Evolutionary conservation across 1,140 invertebrate species (phyloP).

Genomic region (Zophobas morio): DNA sequence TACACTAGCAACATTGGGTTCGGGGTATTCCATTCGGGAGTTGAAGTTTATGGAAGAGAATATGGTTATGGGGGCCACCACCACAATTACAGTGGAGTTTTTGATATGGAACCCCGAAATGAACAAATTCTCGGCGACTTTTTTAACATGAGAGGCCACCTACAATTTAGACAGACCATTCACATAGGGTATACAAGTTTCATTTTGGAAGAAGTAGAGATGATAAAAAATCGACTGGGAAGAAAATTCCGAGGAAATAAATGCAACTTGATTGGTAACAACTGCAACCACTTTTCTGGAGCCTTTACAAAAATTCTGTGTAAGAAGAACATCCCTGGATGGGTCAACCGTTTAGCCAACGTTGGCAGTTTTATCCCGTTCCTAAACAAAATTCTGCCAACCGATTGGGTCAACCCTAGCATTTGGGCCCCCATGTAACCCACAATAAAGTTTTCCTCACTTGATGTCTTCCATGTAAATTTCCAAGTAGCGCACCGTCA

Average conservation of each 20-base stretch:
- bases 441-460: conserved; percentile 39
- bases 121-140: conserved; percentile 93
- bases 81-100: conserved; percentile 92
- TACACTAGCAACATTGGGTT: conserved; percentile 96
- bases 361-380: conserved; percentile 98
- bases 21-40: conserved; percentile 98
- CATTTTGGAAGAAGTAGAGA: conserved; percentile 91
- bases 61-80: conserved; percentile 98
- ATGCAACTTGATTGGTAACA: conserved; percentile 99
- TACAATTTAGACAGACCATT: conserved; percentile 97
- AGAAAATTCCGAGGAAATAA: conserved; percentile 97
- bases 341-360: conserved; percentile 98
- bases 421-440: not conserved
- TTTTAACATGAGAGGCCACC: conserved; percentile 74
- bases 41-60: conserved; percentile 96
- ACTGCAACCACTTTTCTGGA: conserved; percentile 98
- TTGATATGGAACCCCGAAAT: conserved; percentile 95
- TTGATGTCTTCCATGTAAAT: conserved; percentile 94
- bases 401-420: conserved; percentile 84
- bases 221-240: conserved; percentile 92
- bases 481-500: conserved; percentile 93
- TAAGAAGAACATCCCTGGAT: conserved; percentile 96
- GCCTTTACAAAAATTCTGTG: conserved; percentile 94
- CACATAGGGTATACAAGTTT: conserved; percentile 98
- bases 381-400: conserved; percentile 93